phyloP scores from a whole-genome alignment of 2,888 invertebrate species.

The Polydrusus pterygomalis region DNA sequence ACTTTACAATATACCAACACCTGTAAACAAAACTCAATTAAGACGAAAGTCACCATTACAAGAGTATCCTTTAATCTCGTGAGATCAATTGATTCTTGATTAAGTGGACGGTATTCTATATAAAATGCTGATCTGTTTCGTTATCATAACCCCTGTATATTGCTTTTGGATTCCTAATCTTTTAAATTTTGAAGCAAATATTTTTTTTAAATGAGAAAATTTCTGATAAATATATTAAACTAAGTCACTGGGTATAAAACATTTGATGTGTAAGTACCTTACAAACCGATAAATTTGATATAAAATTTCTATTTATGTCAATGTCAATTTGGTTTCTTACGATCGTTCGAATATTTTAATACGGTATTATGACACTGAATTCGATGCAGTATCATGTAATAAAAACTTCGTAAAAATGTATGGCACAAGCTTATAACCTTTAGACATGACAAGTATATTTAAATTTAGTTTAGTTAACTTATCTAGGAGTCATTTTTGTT shows the following conservation, averaged over 20 bases:
- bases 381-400: constrained; percentile 1
- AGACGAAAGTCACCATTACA: no score
- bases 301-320: not conserved
- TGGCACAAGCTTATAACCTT: not conserved
- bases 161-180: no score
- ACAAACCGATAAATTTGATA: not conserved
- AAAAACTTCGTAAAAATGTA: constrained; percentile 4
- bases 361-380: not conserved
- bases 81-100: no score
- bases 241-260: not conserved
- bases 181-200: no score
- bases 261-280: not conserved
- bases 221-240: no score
- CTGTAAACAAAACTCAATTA: no score
- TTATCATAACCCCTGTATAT: no score
- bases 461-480: not conserved
- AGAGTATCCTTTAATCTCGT: no score
- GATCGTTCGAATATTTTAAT: not conserved
- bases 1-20: no score
- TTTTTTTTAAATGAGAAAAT: no score
- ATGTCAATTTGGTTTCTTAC: not conserved
- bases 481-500: not conserved
- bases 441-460: constrained; percentile 1
- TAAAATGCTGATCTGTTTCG: no score
- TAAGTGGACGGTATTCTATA: no score